Base-by-base conservation (phyloP, 1,140 invertebrate species). In the Drosophila setifemur region DNA sequence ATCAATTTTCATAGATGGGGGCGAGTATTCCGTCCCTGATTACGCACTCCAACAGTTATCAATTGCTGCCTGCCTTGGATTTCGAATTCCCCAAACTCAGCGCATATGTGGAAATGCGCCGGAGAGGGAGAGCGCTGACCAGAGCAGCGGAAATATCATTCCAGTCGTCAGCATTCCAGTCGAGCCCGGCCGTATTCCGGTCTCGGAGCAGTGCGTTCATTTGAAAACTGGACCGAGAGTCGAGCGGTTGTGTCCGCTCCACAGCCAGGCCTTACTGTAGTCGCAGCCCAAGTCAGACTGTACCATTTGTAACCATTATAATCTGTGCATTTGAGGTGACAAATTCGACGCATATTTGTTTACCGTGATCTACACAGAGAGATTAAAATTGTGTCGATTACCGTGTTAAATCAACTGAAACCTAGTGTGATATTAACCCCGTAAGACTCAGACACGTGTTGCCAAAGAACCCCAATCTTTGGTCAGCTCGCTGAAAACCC, bases 271-370 rank as follows among this genome's bases (percentile, higher is more conserved):
- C 14, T 26, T 25, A 14, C 23, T 58, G 26, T 33, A 43, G 3
- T 16, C 3, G 7, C 54, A 71, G 26, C 39, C 18, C 23, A 44
- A 44, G 23, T 31, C 31, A 8, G 72, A 85, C 79, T 85, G 74
- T 78, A 83, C 79, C 31, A 29, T 14, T 37, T 5, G 14, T 39
- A 47, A 37, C 11, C 28, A 19, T 50, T 55, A 12, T 78, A 75
- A 78, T 89, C 88, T 89, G 88, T 58, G 73, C 88, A 89, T 89
- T 89, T 89, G 88, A 89, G 88, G 88, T 88, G 73, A 71, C 88
- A 89, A 89, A 88, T 89, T 47, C 3, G 81, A 7, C 29, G 58
- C 43, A 76, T 86, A 86, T 89, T 89, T 89, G 88, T 75, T 78
- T 70, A 88, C 88, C 88, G 88, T 89, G 88, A 89, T 89, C 88